phyloP scores from a whole-genome alignment of 1,140 invertebrate genomes.

The Antheraea pernyi region DNA sequence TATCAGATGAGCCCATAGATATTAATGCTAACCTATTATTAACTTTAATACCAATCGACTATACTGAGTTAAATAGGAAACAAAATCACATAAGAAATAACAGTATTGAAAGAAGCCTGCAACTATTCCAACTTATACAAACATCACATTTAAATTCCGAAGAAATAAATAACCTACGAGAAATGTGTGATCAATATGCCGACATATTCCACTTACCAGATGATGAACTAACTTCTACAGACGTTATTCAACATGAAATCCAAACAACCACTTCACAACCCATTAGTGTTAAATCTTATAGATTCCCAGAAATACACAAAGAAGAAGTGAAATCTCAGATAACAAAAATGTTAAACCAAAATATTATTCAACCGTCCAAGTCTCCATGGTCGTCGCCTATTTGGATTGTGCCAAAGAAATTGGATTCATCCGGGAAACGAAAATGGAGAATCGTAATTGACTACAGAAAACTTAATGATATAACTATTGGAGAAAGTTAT shows the following conservation, averaged over 20 bases:
- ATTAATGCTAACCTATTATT: constrained; percentile 1
- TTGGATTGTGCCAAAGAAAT: too few relatives aligned
- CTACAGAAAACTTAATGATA: constrained; percentile 36
- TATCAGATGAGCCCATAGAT: constrained; percentile 8
- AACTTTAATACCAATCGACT: constrained; percentile 6
- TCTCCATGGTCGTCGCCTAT: constrained; percentile 11
- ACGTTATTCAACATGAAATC: too few relatives aligned
- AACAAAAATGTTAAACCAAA: constrained; percentile 11
- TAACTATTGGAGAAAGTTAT: constrained; percentile 69
- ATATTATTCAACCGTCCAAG: constrained; percentile 8
- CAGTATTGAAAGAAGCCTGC: too few relatives aligned
- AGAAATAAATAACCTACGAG: too few relatives aligned
- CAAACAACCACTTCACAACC: constrained; percentile 12
- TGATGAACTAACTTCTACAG: too few relatives aligned
- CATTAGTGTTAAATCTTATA: constrained; percentile 14
- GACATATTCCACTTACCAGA: too few relatives aligned
- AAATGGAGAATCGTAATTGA: constrained; percentile 61
- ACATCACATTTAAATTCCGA: too few relatives aligned
- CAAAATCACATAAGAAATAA: constrained; percentile 11
- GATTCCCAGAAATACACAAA: constrained; percentile 14
- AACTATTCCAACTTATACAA: too few relatives aligned
- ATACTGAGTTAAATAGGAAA: too few relatives aligned
- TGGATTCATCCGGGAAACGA: constrained; percentile 16
- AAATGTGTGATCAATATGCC: too few relatives aligned
- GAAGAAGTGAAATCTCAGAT: too few relatives aligned